phyloP scores from a whole-genome alignment of 1,140 invertebrate genomes.

The Eulimnadia texana region DNA sequence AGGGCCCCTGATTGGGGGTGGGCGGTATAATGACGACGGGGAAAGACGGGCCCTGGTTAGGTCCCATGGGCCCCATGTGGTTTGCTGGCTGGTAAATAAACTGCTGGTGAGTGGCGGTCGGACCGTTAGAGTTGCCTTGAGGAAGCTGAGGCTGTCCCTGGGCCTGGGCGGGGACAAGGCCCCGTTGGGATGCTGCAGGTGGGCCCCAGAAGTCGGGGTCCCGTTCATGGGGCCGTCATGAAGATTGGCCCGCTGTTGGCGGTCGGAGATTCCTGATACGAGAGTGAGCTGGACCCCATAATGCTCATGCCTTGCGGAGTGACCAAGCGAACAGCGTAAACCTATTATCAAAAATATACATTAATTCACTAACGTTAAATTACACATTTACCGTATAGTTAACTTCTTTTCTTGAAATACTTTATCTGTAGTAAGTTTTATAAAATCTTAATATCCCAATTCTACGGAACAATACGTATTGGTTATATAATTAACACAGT shows the following conservation, averaged over 20 bases:
- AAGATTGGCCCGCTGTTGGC: neutral
- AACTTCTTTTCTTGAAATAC: too few species aligned
- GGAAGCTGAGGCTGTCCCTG: neutral
- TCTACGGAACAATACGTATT: too few species aligned
- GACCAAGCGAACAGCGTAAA: neutral
- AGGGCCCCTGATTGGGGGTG: conserved; percentile 4
- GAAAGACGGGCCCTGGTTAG: too few species aligned
- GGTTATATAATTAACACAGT: too few species aligned
- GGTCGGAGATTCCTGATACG: neutral
- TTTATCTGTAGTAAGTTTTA: too few species aligned
- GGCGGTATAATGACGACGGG: conserved; percentile 12
- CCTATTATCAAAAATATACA: too few species aligned
- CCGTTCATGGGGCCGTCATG: neutral
- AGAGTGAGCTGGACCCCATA: neutral
- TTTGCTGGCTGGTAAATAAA: neutral
- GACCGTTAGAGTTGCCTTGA: too few species aligned
- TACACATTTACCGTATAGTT: too few species aligned
- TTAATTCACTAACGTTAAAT: too few species aligned
- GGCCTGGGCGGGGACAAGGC: neutral
- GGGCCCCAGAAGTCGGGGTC: neutral
- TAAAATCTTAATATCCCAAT: too few species aligned
- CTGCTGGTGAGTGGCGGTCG: neutral
- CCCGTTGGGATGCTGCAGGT: neutral
- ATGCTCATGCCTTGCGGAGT: neutral
- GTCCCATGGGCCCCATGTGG: neutral